phyloP scores from a whole-genome alignment of 2,113 vertebrate species.

The Paedocypris sp. region DNA sequence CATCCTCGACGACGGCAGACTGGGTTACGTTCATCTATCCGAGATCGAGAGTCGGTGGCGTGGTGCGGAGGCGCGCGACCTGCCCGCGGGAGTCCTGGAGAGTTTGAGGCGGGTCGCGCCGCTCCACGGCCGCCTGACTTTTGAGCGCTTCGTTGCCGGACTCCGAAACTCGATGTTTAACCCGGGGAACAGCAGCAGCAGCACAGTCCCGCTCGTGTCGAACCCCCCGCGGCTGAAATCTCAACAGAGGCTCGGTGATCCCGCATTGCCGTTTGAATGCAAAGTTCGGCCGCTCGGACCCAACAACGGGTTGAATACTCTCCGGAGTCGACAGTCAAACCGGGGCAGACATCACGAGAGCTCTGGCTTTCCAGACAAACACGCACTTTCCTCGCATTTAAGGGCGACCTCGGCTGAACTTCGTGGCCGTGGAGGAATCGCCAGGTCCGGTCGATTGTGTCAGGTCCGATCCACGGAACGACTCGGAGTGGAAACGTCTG shows the following conservation, averaged over 20 bases:
- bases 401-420: not conserved
- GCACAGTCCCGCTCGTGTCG: not conserved
- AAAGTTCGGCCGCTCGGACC: conserved; percentile 64
- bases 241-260: conserved; percentile 28
- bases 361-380: not conserved
- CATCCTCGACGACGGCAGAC: conserved; percentile 78
- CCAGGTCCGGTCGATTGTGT: conserved; percentile 33
- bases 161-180: conserved; percentile 72
- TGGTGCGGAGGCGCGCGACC: conserved; percentile 68
- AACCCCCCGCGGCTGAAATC: conserved; percentile 38
- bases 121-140: conserved; percentile 80
- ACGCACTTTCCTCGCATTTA: not conserved
- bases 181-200: conserved; percentile 49
- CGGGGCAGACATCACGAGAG: conserved; percentile 43
- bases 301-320: conserved; percentile 56
- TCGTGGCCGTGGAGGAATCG: not conserved
- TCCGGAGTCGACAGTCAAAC: conserved; percentile 33
- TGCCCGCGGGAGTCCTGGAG: conserved; percentile 77
- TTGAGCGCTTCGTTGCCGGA: conserved; percentile 84
- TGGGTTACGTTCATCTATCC: conserved; percentile 79
- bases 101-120: conserved; percentile 74
- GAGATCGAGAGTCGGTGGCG: conserved; percentile 94
- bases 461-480: conserved; percentile 54
- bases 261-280: conserved; percentile 38
- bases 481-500: conserved; percentile 53